phyloP scores from a whole-genome alignment of 2,113 vertebrate species.

The Anseranas semipalmata region DNA sequence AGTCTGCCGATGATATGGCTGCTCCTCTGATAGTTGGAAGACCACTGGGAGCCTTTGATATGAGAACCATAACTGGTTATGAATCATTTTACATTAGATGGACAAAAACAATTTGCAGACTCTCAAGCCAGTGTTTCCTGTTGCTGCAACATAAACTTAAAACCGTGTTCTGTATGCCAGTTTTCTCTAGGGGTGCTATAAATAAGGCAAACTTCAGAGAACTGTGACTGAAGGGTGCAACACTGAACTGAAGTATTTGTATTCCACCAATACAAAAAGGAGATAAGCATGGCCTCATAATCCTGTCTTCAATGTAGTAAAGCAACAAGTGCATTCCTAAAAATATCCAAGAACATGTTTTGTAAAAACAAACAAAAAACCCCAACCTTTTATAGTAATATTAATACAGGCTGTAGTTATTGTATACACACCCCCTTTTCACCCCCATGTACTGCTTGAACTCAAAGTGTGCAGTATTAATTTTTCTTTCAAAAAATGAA shows the following conservation, averaged over 20 bases:
- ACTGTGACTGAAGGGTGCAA: neutral
- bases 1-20: neutral
- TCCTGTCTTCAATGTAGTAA: neutral
- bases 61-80: constrained; percentile 2
- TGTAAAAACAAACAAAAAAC: neutral
- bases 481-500: neutral
- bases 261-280: neutral
- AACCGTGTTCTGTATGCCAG: neutral
- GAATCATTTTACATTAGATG: constrained; percentile 45
- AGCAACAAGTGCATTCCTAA: neutral
- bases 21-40: neutral
- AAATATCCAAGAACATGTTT: neutral
- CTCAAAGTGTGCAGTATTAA: neutral
- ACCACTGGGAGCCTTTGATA: neutral
- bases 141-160: neutral
- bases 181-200: neutral
- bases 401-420: neutral
- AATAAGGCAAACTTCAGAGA: neutral
- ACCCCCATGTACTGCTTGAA: neutral
- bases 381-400: neutral
- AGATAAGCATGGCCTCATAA: neutral
- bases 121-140: neutral
- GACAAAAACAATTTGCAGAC: constrained; percentile 19
- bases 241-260: neutral
- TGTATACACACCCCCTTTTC: neutral